These are phyloP conservation scores for Drosophila anceps DNA, from an alignment of 2,888 invertebrate genomes.

Conservation along the genomic window DNA sequence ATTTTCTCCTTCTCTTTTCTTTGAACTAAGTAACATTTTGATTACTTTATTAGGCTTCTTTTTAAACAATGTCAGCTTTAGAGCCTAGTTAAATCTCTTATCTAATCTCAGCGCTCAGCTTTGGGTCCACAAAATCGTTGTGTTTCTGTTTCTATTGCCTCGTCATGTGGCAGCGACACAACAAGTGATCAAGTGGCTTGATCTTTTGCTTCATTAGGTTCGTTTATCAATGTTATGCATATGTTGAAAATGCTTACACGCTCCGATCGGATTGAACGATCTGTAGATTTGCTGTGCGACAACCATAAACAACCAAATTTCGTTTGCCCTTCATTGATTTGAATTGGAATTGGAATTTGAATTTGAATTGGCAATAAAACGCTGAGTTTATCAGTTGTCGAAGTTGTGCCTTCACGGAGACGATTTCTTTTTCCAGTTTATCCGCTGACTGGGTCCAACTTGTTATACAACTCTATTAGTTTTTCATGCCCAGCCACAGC, in stretches of 20 bases:
- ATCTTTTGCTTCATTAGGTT: constrained; percentile 36
- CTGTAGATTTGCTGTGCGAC: constrained; percentile 32
- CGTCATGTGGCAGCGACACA: constrained; percentile 15
- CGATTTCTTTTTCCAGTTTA: constrained; percentile 64
- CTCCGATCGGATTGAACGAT: constrained; percentile 32
- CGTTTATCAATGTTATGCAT: constrained; percentile 52
- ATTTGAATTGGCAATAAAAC: constrained; percentile 76
- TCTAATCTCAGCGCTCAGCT: constrained; percentile 38
- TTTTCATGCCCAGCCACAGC: constrained; percentile 42
- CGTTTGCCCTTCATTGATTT: constrained; percentile 49
- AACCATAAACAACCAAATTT: constrained; percentile 51
- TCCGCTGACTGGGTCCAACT: constrained; percentile 46
- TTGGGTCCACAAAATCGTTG: not conserved
- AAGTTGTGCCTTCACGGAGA: constrained; percentile 39
- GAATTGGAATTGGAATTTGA: constrained; percentile 64
- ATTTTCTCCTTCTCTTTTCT: not conserved
- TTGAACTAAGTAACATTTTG: constrained; percentile 36
- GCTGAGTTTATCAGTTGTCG: constrained; percentile 73
- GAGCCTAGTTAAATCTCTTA: constrained; percentile 36
- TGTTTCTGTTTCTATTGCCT: constrained; percentile 1
- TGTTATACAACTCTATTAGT: constrained; percentile 79
- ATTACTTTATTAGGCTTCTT: constrained; percentile 39
- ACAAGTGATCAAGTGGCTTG: constrained; percentile 23
- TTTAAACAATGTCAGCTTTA: constrained; percentile 2
- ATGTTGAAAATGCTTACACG: constrained; percentile 36